A percentile compares a stretch with the other conserved stretches of the same genome.
phyloP scores from a whole-genome alignment of 2,113 vertebrate species.

The Nesoenas mayeri region DNA sequence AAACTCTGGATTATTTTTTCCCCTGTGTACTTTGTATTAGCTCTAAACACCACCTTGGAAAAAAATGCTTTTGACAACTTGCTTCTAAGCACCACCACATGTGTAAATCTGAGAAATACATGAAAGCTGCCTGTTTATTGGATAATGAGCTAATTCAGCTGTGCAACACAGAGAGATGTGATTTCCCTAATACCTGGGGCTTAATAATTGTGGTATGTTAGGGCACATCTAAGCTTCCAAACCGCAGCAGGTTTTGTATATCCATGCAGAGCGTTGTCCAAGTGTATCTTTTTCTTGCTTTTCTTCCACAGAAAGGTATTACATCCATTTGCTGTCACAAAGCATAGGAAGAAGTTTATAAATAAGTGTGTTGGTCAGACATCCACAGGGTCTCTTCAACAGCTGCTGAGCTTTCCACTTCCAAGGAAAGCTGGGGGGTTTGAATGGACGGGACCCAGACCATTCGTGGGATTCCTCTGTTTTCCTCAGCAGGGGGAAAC shows the following conservation, averaged over 20 bases:
- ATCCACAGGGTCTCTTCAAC: background rate
- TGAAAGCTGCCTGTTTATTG: background rate
- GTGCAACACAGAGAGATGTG: background rate
- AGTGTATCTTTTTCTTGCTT: background rate
- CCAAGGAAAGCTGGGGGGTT: background rate
- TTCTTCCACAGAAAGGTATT: background rate
- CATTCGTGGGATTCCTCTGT: background rate
- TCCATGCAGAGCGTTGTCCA: background rate
- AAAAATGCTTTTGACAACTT: conserved; percentile 31
- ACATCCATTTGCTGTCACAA: background rate
- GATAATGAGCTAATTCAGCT: conserved; percentile 16
- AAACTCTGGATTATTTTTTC: conserved; percentile 41
- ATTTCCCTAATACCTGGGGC: conserved; percentile 42
- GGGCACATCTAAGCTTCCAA: conserved; percentile 24
- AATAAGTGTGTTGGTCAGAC: background rate
- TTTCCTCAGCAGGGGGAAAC: background rate
- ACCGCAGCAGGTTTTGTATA: background rate
- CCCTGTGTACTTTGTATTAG: background rate
- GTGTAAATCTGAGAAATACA: background rate
- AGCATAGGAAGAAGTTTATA: background rate
- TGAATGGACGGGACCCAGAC: background rate
- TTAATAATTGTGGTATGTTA: conserved; percentile 20
- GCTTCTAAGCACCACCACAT: background rate
- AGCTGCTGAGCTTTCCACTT: conserved; percentile 15
- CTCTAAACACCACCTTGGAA: conserved; percentile 5